Evolutionary conservation across 1,140 invertebrate genomes (phyloP).

Genomic region (Nilaparvata lugens): DNA sequence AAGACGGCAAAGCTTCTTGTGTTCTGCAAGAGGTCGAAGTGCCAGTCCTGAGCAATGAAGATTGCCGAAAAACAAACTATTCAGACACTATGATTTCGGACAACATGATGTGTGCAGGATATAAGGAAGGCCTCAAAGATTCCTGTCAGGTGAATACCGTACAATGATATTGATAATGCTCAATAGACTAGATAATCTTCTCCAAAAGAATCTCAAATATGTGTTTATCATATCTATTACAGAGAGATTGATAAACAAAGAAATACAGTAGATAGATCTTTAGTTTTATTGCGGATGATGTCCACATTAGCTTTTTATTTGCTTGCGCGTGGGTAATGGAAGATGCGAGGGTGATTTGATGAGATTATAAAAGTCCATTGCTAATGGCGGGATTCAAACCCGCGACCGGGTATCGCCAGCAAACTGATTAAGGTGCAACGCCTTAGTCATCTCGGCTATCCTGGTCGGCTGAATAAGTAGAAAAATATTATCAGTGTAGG

Average conservation of each 20-base stretch:
- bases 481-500: no score
- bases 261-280: no score
- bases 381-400: no score
- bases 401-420: no score
- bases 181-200: neutral
- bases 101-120: constrained; percentile 80
- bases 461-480: no score
- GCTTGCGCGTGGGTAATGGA: no score
- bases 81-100: constrained; percentile 68
- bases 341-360: no score
- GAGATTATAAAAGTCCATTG: no score
- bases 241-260: neutral
- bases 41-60: constrained; percentile 66
- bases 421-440: no score
- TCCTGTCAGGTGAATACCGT: constrained; percentile 64
- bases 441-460: no score
- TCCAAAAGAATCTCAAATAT: neutral
- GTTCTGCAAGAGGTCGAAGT: constrained; percentile 71
- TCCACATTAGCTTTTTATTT: no score
- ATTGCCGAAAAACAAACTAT: constrained; percentile 65
- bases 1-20: constrained; percentile 71
- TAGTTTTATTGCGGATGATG: no score
- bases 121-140: constrained; percentile 65
- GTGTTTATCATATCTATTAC: neutral
- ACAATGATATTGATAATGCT: neutral